Conservation (phyloP, 2,797 vertebrate species). For the Cryptoblepharus egeriae region DNA sequence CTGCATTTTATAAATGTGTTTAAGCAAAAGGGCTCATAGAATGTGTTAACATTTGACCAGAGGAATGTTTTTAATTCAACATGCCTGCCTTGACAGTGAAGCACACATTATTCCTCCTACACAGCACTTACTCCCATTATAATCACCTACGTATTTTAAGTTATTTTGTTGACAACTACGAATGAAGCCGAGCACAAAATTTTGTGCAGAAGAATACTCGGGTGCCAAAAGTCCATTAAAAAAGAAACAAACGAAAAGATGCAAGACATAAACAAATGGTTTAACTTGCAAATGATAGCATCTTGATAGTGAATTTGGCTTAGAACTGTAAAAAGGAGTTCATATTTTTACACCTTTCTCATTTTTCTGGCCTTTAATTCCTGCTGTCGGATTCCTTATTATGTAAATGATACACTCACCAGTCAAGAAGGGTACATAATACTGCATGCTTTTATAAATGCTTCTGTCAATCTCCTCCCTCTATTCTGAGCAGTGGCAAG, state of each 20-base stretch:
- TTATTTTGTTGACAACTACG: slow-evolving; percentile 61
- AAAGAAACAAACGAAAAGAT: slow-evolving; percentile 14
- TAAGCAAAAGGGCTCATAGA: slow-evolving; percentile 51
- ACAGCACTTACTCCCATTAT: slow-evolving; percentile 57
- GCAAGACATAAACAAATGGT: slow-evolving; percentile 29
- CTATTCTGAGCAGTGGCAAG: background rate
- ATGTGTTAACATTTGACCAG: slow-evolving; percentile 61
- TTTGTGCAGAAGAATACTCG: slow-evolving; percentile 45
- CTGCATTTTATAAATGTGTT: slow-evolving; percentile 45
- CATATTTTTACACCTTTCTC: slow-evolving; percentile 1
- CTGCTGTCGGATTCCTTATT: background rate
- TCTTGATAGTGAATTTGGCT: slow-evolving; percentile 18
- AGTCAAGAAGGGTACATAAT: slow-evolving; percentile 26
- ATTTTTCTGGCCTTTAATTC: slow-evolving; percentile 23
- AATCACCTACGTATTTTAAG: slow-evolving; percentile 62
- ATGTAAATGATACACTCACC: slow-evolving; percentile 25
- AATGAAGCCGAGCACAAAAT: slow-evolving; percentile 46
- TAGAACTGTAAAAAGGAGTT: background rate
- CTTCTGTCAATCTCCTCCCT: background rate
- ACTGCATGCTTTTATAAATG: background rate
- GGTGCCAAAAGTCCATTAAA: slow-evolving; percentile 21
- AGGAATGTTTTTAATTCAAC: slow-evolving; percentile 54
- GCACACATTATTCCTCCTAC: slow-evolving; percentile 59
- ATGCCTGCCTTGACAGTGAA: slow-evolving; percentile 37
- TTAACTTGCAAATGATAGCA: slow-evolving; percentile 24